Percentiles rank a stretch among this genome's conserved stretches.
phyloP scores from a whole-genome alignment of 2,113 vertebrate species.

The Rhinopomastus cyanomelas region DNA sequence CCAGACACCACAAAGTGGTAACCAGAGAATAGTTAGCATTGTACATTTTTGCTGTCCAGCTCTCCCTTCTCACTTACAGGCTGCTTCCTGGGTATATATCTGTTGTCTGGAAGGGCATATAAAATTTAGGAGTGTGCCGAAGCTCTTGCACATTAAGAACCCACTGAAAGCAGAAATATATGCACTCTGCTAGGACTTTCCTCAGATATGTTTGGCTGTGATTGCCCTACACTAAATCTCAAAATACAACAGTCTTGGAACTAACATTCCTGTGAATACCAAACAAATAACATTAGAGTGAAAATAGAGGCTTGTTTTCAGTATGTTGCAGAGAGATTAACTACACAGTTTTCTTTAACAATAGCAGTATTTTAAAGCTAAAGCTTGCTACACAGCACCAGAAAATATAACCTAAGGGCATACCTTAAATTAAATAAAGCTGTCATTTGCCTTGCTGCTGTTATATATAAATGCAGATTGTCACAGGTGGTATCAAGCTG shows the following conservation, averaged over 20 bases:
- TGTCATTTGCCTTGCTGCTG: slow-evolving; percentile 18
- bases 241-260: neutral
- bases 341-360: slow-evolving; percentile 1
- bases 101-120: neutral
- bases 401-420: neutral
- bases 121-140: neutral
- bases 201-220: neutral
- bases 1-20: neutral
- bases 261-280: neutral
- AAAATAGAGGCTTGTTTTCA: slow-evolving; percentile 36
- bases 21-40: neutral
- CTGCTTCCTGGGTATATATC: neutral
- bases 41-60: neutral
- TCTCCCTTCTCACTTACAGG: neutral
- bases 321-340: neutral
- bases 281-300: neutral
- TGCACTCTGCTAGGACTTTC: neutral
- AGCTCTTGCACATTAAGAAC: neutral
- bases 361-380: slow-evolving; percentile 24
- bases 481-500: neutral
- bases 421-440: slow-evolving; percentile 29
- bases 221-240: neutral
- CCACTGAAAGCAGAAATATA: neutral
- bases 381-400: neutral
- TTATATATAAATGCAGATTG: neutral